Conservation (phyloP, 2,797 vertebrate genomes). For the Peromyscus attwateri region DNA sequence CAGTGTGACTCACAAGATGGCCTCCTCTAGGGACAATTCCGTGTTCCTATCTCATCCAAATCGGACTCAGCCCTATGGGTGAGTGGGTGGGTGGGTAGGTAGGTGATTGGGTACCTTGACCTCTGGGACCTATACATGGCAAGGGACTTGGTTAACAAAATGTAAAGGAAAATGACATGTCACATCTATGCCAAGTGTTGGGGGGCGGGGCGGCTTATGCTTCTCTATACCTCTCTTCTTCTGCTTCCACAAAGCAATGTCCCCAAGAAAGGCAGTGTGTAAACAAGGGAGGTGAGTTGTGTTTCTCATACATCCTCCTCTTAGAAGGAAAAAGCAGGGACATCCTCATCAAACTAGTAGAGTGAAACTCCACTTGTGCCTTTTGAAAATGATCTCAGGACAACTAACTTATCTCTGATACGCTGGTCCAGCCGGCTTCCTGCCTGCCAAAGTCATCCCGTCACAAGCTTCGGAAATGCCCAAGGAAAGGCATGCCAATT, state of each 20-base stretch:
- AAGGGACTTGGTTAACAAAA: conserved; percentile 5
- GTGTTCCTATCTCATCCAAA: background rate
- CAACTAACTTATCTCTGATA: conserved; percentile 66
- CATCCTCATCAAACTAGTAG: background rate
- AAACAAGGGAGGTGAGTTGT: background rate
- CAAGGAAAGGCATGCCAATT: conserved; percentile 78
- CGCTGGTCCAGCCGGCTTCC: conserved; percentile 65
- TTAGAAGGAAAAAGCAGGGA: background rate
- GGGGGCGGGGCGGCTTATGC: background rate
- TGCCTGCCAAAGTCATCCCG: conserved; percentile 68
- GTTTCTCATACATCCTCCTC: background rate
- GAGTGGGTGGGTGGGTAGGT: background rate
- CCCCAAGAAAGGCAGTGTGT: background rate
- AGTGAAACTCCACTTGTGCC: conserved; percentile 26
- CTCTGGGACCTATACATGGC: background rate
- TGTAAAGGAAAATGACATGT: background rate
- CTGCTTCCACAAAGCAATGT: conserved; percentile 10
- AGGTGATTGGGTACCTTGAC: background rate
- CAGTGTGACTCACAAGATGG: background rate
- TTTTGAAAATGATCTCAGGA: conserved; percentile 50
- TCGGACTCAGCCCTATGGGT: background rate
- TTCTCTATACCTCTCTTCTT: background rate
- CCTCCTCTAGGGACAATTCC: background rate
- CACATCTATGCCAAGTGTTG: background rate
- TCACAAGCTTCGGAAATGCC: conserved; percentile 75